Base-by-base conservation (phyloP, 2,888 invertebrate genomes). In the Coleophora deauratella region DNA sequence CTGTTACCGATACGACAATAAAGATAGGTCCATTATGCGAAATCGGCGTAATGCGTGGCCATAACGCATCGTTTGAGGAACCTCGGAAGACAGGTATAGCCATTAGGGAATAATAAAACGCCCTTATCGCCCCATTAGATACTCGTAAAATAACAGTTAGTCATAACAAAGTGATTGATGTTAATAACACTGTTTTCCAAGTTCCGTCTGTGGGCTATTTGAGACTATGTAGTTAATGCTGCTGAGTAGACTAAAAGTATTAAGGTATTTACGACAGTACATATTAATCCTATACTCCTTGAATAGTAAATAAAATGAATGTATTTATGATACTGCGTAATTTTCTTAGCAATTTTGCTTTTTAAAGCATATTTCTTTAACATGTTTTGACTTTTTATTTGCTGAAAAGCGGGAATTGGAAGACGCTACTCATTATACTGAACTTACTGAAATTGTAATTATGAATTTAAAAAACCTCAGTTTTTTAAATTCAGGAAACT, bases 81-180 rank as follows among this genome's bases (percentile, higher is more conserved):
- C 68, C 62, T 63, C 61, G 55, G 68, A 74, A 79, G 84, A 82
- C 85, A 85, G 85, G 84, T 85, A 84, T 77, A 71, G 76, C 78
- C 82, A 80, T 85, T 82, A 78, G 75, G 80, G 80, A 69, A 75
- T 78, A 84, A 82, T 82, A 85, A 84, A 84, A 82, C 68, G 72
- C 74, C 72, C 72, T 79, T 85, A 85, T 84, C 82, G 76, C 66
- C 62, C 80, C 84, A 81, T 85, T 84, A 84, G 73, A 70, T 60
- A 73, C 75, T 81, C 84, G 70, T 85, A 84, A 85, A 85, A 84
- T 85, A 84, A 84, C 82, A 78, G 81, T 85, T 84, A 84, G 76
- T 80, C 76, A 79, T 80, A 75, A 75, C 77, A 78, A 73, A 72
- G 66, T 81, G 81, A 82, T 82, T 61, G 76, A 84, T 75, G 77